Conservation (phyloP, 2,113 vertebrate genomes). For the Dicaeum eximium region DNA sequence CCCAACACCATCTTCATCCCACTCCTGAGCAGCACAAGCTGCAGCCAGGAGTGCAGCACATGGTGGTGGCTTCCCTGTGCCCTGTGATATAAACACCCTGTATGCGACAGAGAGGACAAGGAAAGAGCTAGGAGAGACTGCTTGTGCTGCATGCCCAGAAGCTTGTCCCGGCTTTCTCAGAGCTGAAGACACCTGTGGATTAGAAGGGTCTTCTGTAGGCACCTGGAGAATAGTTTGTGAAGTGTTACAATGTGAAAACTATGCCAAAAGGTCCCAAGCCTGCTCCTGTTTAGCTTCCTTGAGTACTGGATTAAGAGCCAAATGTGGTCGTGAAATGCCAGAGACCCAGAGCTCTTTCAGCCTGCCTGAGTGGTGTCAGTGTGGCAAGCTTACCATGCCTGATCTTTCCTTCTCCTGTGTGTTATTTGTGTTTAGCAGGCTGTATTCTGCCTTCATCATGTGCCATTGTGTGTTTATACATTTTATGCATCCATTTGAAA, state of each 20-base stretch:
- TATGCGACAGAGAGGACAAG: background rate
- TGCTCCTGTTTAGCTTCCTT: background rate
- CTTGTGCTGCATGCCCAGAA: background rate
- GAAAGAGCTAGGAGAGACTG: background rate
- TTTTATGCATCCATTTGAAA: background rate
- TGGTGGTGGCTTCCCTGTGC: background rate
- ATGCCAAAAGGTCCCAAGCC: background rate
- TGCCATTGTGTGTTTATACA: background rate
- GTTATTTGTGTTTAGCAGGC: background rate
- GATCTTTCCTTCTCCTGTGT: background rate
- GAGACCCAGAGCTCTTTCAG: background rate
- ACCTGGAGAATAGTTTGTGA: background rate
- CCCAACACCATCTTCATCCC: fast-evolving
- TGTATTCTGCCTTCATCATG: background rate
- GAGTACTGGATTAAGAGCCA: background rate
- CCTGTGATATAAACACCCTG: background rate
- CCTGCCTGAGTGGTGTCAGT: background rate
- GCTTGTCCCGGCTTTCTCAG: background rate
- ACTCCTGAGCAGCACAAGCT: background rate
- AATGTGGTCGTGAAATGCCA: background rate
- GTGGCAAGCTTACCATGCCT: background rate
- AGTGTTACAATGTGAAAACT: background rate
- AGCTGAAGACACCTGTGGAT: background rate
- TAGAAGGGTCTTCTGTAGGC: background rate
- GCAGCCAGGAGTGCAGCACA: background rate